phyloP scores from a whole-genome alignment of 2,797 vertebrate species.

The Hippocampus kuda region DNA sequence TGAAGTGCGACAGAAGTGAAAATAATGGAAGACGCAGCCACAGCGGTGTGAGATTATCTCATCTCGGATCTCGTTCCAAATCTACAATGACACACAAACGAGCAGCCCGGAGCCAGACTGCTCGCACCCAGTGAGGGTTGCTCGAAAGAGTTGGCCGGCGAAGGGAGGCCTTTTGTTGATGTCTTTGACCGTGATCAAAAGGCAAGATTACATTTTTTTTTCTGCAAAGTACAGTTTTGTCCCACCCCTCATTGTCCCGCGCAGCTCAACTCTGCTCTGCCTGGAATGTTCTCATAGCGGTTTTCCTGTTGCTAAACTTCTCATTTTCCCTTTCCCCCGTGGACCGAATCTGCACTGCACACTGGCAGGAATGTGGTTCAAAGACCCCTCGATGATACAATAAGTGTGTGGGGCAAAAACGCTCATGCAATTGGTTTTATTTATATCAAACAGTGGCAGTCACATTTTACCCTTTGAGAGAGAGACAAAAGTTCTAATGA shows the following conservation, averaged over 20 bases:
- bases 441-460: not conserved
- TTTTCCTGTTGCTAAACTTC: slow-evolving; percentile 71
- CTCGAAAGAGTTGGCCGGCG: slow-evolving; percentile 20
- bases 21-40: not conserved
- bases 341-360: slow-evolving; percentile 49
- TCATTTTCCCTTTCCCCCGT: slow-evolving; percentile 62
- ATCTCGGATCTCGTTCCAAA: slow-evolving; percentile 60
- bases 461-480: not conserved
- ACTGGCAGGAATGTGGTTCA: slow-evolving; percentile 48
- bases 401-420: not conserved
- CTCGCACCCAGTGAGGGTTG: slow-evolving; percentile 41
- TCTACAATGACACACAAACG: slow-evolving; percentile 60
- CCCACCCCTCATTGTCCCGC: slow-evolving; percentile 73
- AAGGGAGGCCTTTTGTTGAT: slow-evolving; percentile 27
- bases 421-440: not conserved
- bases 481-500: too few relatives aligned
- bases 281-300: slow-evolving; percentile 70
- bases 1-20: not conserved
- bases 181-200: slow-evolving; percentile 47
- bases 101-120: slow-evolving; percentile 20
- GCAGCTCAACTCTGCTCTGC: slow-evolving; percentile 26
- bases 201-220: slow-evolving; percentile 55
- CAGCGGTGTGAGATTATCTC: slow-evolving; percentile 30
- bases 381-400: slow-evolving; percentile 25
- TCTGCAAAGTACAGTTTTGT: slow-evolving; percentile 43